phyloP scores from a whole-genome alignment of 1,140 invertebrate species.

The Drosophila takahashii region DNA sequence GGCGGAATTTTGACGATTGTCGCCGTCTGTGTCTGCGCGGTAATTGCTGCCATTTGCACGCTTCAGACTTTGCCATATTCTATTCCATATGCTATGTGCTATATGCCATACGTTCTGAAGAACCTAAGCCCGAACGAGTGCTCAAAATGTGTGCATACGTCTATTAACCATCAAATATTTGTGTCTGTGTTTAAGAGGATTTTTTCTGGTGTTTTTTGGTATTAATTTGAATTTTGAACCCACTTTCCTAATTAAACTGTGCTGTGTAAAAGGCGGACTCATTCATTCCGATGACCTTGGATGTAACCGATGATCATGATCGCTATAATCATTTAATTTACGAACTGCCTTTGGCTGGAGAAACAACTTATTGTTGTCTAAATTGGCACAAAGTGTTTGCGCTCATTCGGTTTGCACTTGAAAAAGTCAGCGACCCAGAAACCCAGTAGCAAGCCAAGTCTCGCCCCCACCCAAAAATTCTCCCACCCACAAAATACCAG shows the following conservation, averaged over 20 bases:
- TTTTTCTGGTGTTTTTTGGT: neutral
- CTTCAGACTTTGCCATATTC: constrained; percentile 27
- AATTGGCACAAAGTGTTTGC: constrained; percentile 61
- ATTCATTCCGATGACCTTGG: constrained; percentile 14
- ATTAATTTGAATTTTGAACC: neutral
- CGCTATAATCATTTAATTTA: constrained; percentile 14
- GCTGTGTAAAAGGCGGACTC: constrained; percentile 10
- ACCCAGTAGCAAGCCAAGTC: constrained; percentile 45
- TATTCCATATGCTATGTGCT: constrained; percentile 2
- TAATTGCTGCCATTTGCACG: constrained; percentile 72
- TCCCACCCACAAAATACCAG: constrained; percentile 46
- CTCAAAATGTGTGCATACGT: neutral
- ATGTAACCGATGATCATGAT: constrained; percentile 34
- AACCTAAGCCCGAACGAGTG: neutral
- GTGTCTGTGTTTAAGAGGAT: neutral
- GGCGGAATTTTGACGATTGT: constrained; percentile 40
- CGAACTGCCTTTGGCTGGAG: constrained; percentile 1
- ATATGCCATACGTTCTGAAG: neutral
- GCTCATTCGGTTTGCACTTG: constrained; percentile 47
- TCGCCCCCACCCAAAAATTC: constrained; percentile 10
- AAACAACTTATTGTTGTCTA: constrained; percentile 54
- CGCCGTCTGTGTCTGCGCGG: constrained; percentile 45
- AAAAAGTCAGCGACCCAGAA: constrained; percentile 67
- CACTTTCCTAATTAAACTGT: neutral
- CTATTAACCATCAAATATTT: constrained; percentile 1